A percentile compares a stretch with the other conserved stretches of the same genome.
Conservation (phyloP, 2,888 invertebrate genomes). For the Aplocera efformata region DNA sequence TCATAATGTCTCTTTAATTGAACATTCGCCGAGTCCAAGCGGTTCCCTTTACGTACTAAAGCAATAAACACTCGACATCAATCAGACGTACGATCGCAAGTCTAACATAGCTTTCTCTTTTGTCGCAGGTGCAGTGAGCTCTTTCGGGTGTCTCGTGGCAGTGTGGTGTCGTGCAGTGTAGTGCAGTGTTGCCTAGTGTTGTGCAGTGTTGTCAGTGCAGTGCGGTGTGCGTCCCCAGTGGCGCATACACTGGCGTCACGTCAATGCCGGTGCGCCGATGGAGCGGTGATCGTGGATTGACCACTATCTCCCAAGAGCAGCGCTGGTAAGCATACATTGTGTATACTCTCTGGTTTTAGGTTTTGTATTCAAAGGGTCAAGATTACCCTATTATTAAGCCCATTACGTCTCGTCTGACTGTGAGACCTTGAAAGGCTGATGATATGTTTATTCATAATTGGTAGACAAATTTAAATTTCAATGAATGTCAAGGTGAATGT, state of each 20-base stretch:
- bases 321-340: slow-evolving; percentile 59
- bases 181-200: slow-evolving; percentile 34
- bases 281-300: slow-evolving; percentile 76
- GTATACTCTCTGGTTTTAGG: too few species aligned
- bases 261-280: slow-evolving; percentile 77
- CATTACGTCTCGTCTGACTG: too few species aligned
- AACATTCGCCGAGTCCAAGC: slow-evolving; percentile 16
- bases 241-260: slow-evolving; percentile 64
- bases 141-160: slow-evolving; percentile 33
- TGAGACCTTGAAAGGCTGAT: too few species aligned
- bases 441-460: too few species aligned
- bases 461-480: too few species aligned
- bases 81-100: slow-evolving; percentile 17
- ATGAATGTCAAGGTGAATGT: too few species aligned
- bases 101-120: slow-evolving; percentile 34
- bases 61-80: slow-evolving; percentile 17
- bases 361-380: too few species aligned
- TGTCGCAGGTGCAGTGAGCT: slow-evolving; percentile 59
- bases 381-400: too few species aligned
- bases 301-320: slow-evolving; percentile 71
- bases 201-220: slow-evolving; percentile 35
- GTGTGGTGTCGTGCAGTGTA: slow-evolving; percentile 27
- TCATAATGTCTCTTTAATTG: slow-evolving; percentile 8
- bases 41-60: slow-evolving; percentile 15
- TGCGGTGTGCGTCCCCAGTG: slow-evolving; percentile 54